Percentiles rank a stretch among this genome's conserved stretches.
These are phyloP conservation scores for Nematostella vectensis DNA, from an alignment of 92 coral and sea anemone genomes.

Conservation along the genomic window DNA sequence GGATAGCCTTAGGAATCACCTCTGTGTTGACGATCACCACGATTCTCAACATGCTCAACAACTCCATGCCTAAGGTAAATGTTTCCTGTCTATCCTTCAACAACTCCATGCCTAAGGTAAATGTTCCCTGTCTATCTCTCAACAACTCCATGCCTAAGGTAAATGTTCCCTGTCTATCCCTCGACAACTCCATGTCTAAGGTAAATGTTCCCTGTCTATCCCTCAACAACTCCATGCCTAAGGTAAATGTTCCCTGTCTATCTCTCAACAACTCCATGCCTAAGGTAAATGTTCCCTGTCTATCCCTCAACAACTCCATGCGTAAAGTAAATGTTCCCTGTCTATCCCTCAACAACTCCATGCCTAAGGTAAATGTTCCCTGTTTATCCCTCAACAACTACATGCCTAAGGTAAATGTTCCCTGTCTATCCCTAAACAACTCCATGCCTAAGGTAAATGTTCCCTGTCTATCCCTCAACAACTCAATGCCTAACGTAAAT, in stretches of 20 bases:
- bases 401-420: no score
- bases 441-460: neutral
- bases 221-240: no score
- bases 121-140: neutral
- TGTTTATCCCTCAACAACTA: neutral
- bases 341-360: neutral
- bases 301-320: neutral
- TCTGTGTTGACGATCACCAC: constrained; percentile 89
- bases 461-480: neutral
- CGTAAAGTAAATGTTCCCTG: no score
- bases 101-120: neutral
- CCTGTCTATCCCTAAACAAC: no score
- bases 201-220: neutral
- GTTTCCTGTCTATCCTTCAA: no score
- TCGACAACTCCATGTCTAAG: neutral
- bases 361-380: neutral
- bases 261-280: neutral
- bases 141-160: no score
- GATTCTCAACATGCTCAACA: constrained; percentile 81
- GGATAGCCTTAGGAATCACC: constrained; percentile 91
- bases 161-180: no score
- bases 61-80: constrained; percentile 94
- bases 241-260: no score
- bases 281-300: no score
- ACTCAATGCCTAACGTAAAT: no score